Evolutionary conservation across 2,113 vertebrate genomes (phyloP).

Genomic region (Pyrgilauda ruficollis): DNA sequence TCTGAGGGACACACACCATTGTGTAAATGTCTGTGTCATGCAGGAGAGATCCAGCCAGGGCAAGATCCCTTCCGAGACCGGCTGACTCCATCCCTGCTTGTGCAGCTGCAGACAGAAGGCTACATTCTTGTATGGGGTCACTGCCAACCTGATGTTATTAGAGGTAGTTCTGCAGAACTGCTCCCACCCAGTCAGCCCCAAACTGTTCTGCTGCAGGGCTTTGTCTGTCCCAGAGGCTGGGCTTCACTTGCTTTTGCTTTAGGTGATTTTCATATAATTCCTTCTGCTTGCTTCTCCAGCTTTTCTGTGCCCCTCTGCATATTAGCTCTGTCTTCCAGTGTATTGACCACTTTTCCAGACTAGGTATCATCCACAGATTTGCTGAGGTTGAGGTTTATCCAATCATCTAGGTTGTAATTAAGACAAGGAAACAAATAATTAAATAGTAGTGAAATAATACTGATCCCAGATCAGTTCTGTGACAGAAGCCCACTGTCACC

Average conservation of each 20-base stretch:
- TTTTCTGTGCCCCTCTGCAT: not conserved
- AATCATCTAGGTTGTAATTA: not conserved
- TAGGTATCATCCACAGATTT: not conserved
- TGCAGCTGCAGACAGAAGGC: fast-evolving
- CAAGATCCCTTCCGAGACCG: not conserved
- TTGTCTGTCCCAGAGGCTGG: fast-evolving
- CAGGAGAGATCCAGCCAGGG: not conserved
- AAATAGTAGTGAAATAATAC: not conserved
- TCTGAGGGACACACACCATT: fast-evolving
- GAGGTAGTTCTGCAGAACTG: not conserved
- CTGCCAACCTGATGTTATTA: fast-evolving
- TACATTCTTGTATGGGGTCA: fast-evolving
- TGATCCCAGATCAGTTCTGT: not conserved
- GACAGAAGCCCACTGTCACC: not conserved
- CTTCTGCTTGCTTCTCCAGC: not conserved
- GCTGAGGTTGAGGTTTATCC: not conserved
- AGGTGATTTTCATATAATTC: not conserved
- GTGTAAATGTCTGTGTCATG: fast-evolving
- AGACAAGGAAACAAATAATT: not conserved
- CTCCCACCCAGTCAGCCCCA: fast-evolving
- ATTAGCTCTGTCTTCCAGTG: not conserved
- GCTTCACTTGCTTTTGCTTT: not conserved
- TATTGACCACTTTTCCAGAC: not conserved
- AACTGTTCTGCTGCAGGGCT: not conserved
- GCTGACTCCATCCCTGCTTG: not conserved